Base-by-base conservation (phyloP, 2,797 vertebrate species). In the Clamator glandarius region DNA sequence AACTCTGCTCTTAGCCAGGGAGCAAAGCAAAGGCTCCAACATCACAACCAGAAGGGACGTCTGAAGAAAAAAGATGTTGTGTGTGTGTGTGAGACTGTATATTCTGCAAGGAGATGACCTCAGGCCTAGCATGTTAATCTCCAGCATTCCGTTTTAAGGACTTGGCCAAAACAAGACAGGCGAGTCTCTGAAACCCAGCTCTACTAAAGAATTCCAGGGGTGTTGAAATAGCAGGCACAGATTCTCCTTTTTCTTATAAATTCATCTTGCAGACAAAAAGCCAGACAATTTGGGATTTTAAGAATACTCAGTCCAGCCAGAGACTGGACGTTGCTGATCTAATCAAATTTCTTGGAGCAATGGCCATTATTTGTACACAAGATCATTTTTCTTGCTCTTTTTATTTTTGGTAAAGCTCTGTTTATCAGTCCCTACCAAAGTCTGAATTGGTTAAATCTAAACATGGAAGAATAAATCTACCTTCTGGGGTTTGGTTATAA, bases 241-340 rank as follows among this genome's bases (percentile, higher is more conserved):
- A 61, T 91, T 92, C 86, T 94, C 88, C 77, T 93, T 95, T 94
- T 93, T 72, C 93, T 86, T 88, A 59, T 73, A 93, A 92, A 96
- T 93, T 75, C 93, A 62, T 89, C 50, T 92, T 87, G 72, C 92
- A 93, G 93, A 95, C 93, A 96, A 87, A 91, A 87, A 74, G 25
- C 67, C 92, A 88, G 91, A 90, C 88, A 93, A 95, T 64, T 84
- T 69, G 59, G 66, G 84, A 89, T 95, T 96, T 96, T 72, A 93
- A 72, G 44, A 74, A 80, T 83, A 88, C 63, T 86, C n/a, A 63
- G 51, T 86, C 70, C 86, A 96, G 86, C 50, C 70, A 4, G 68
- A 94, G 76, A 84, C 73, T 91, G 69, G 85, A 82, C 89, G 92
- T 84, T 79, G 75, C 57, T 93, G 90, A 97, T 94, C 84, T 92